These are phyloP conservation scores for Allobates femoralis DNA, from an alignment of 2,797 vertebrate species.

Conservation along the genomic window DNA sequence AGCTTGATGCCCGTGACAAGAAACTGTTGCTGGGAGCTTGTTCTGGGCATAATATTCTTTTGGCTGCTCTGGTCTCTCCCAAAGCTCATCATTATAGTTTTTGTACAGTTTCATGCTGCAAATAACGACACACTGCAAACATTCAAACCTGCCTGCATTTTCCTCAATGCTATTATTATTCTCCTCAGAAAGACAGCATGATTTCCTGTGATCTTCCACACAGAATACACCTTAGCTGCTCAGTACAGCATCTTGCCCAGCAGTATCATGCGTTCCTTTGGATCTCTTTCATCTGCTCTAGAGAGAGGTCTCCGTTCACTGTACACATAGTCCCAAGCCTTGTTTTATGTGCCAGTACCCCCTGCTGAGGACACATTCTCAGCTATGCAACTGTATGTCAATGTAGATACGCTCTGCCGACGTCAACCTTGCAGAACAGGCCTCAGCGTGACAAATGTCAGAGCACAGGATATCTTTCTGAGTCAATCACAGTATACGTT, in stretches of 20 bases:
- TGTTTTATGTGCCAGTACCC: slow-evolving; percentile 52
- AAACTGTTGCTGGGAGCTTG: slow-evolving; percentile 17
- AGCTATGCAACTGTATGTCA: slow-evolving; percentile 42
- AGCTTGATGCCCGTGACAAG: slow-evolving; percentile 2
- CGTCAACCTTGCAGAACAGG: slow-evolving; percentile 47
- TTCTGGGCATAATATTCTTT: neutral
- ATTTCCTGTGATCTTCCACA: slow-evolving; percentile 47
- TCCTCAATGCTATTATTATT: slow-evolving; percentile 34
- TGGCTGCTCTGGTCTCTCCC: slow-evolving; percentile 14
- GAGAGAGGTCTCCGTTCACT: slow-evolving; percentile 38
- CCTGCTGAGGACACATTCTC: slow-evolving; percentile 51
- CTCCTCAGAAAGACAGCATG: slow-evolving; percentile 40
- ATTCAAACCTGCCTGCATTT: slow-evolving; percentile 25
- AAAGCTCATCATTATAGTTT: slow-evolving; percentile 36
- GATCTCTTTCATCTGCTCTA: slow-evolving; percentile 46
- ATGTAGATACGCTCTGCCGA: slow-evolving; percentile 34
- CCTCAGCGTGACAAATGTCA: slow-evolving; percentile 59
- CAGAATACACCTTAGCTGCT: slow-evolving; percentile 42
- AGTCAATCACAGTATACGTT: slow-evolving; percentile 46
- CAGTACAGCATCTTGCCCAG: slow-evolving; percentile 40
- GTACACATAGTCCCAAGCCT: slow-evolving; percentile 39
- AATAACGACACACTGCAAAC: slow-evolving; percentile 20
- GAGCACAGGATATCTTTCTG: slow-evolving; percentile 35
- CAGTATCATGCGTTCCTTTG: slow-evolving; percentile 37
- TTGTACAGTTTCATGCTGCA: slow-evolving; percentile 29